A percentile compares a stretch with the other conserved stretches of the same genome.
These are phyloP conservation scores for Agrochola litura DNA, from an alignment of 2,888 invertebrate species.

Conservation along the genomic window DNA sequence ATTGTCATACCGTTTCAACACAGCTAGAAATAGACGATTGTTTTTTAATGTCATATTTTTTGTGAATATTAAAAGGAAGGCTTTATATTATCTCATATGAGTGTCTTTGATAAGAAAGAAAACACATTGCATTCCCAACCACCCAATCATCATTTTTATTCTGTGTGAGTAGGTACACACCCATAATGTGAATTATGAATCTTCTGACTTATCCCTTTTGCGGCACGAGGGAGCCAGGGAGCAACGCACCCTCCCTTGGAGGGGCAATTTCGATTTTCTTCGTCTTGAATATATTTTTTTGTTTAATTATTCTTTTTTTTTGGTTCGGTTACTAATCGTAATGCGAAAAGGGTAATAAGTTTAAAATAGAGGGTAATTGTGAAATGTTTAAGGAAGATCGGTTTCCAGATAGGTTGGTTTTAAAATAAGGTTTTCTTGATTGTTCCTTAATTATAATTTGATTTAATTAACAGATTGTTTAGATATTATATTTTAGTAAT, in stretches of 20 bases:
- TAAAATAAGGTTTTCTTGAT: slow-evolving; percentile 14
- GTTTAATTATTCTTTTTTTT: slow-evolving; percentile 64
- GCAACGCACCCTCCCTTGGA: slow-evolving; percentile 67
- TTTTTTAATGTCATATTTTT: not conserved
- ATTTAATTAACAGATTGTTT: not conserved
- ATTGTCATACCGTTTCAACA: not conserved
- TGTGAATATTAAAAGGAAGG: too few relatives aligned
- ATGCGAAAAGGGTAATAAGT: slow-evolving; percentile 61
- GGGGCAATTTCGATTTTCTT: slow-evolving; percentile 69
- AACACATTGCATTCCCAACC: not conserved
- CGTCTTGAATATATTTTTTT: slow-evolving; percentile 67
- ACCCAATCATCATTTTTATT: not conserved
- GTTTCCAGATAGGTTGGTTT: slow-evolving; percentile 22
- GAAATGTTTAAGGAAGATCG: slow-evolving; percentile 46
- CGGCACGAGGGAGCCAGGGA: slow-evolving; percentile 66
- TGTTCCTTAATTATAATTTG: not conserved
- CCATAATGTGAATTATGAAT: not conserved
- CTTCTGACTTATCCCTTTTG: slow-evolving; percentile 23
- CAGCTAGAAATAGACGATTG: not conserved
- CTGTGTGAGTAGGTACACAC: not conserved
- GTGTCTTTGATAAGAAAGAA: too few relatives aligned
- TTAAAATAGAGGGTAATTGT: slow-evolving; percentile 51
- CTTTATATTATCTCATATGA: too few relatives aligned
- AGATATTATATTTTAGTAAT: not conserved
- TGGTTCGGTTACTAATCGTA: slow-evolving; percentile 59